phyloP scores from a whole-genome alignment of 2,113 vertebrate species.

The Leptobrachium leishanense region DNA sequence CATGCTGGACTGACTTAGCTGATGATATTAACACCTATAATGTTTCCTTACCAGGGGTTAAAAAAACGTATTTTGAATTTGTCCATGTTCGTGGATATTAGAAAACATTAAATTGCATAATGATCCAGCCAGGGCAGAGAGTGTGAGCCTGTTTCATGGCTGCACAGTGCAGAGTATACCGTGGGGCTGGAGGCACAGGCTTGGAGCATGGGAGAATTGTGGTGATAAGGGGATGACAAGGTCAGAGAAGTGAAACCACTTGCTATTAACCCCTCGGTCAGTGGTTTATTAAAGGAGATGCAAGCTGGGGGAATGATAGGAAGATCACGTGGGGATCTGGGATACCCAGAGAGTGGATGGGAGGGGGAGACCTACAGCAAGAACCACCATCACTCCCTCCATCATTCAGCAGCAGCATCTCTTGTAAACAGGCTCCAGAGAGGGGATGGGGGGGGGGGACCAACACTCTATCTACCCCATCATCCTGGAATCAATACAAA shows the following conservation, averaged over 20 bases:
- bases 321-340: no score
- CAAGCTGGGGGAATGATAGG: no score
- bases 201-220: slow-evolving; percentile 1
- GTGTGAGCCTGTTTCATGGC: background rate
- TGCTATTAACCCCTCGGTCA: background rate
- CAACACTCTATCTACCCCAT: background rate
- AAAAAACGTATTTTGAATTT: no score
- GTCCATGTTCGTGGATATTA: no score
- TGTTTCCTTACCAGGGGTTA: no score
- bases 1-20: no score
- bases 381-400: background rate
- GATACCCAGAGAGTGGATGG: no score
- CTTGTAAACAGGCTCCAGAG: slow-evolving; percentile 4
- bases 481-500: background rate
- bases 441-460: background rate
- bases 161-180: slow-evolving; percentile 22
- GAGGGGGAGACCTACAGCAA: no score
- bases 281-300: no score
- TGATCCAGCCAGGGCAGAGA: slow-evolving; percentile 28
- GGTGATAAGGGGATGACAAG: slow-evolving; percentile 8
- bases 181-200: background rate
- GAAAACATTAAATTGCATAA: slow-evolving; percentile 20
- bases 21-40: no score
- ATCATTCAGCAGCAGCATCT: background rate
- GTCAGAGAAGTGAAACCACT: background rate